Conservation (phyloP, 2,797 vertebrate species). For the Bovichtus variegatus region DNA sequence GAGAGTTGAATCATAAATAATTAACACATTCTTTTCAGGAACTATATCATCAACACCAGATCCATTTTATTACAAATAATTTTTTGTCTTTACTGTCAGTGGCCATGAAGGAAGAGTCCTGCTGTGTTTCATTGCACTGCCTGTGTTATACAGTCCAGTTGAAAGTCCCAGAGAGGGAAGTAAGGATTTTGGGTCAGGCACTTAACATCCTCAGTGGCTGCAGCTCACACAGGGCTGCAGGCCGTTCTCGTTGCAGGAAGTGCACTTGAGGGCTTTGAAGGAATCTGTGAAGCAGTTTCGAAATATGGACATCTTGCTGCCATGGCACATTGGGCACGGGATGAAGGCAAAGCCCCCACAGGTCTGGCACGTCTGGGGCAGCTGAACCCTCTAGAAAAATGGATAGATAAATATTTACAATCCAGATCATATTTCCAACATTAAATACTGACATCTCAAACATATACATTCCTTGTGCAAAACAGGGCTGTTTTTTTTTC, state of each 20-base stretch:
- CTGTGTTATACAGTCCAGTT: constrained; percentile 53
- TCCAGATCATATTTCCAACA: neutral
- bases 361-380: constrained; percentile 91
- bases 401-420: neutral
- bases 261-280: constrained; percentile 98
- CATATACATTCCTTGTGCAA: neutral
- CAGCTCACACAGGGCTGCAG: constrained; percentile 94
- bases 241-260: constrained; percentile 97
- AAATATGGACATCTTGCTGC: constrained; percentile 99
- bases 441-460: neutral
- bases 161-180: constrained; percentile 22
- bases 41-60: neutral
- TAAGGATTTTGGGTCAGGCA: constrained; percentile 71
- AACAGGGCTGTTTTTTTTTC: neutral
- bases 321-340: constrained; percentile 97
- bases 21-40: no score
- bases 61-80: constrained; percentile 75
- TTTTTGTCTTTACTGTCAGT: constrained; percentile 69
- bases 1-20: no score
- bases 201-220: constrained; percentile 79
- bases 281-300: constrained; percentile 99
- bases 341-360: constrained; percentile 97
- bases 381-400: constrained; percentile 91
- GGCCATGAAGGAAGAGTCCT: constrained; percentile 64
- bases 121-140: constrained; percentile 29